Percentiles rank a stretch among this genome's conserved stretches.
These are phyloP conservation scores for Idaea aversata DNA, from an alignment of 2,888 invertebrate species.

Conservation along the genomic window DNA sequence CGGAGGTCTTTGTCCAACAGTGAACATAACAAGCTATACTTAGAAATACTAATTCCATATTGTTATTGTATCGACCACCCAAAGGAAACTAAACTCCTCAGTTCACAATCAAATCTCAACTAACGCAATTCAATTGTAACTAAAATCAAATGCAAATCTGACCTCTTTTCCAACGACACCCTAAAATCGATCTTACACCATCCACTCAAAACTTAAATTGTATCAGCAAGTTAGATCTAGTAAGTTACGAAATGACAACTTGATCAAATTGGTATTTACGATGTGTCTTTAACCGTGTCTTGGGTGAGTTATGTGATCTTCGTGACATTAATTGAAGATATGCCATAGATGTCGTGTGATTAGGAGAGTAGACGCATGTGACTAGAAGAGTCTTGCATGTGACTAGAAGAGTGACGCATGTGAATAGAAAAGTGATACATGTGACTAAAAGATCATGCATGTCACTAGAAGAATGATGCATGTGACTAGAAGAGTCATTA, in stretches of 20 bases:
- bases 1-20: too few relatives aligned
- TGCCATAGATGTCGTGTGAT: background rate
- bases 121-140: constrained; percentile 40
- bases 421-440: too few relatives aligned
- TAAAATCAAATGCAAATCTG: constrained; percentile 41
- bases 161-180: constrained; percentile 30
- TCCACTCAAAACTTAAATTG: constrained; percentile 5
- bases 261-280: constrained; percentile 39
- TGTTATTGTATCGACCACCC: background rate
- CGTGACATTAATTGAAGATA: background rate
- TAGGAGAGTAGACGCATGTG: too few relatives aligned
- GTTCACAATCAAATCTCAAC: constrained; percentile 20
- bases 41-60: too few relatives aligned
- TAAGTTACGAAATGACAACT: constrained; percentile 38
- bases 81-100: background rate
- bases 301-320: constrained; percentile 13
- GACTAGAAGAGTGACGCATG: too few relatives aligned
- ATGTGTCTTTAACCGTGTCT: constrained; percentile 15
- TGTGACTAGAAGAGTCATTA: too few relatives aligned
- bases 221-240: constrained; percentile 37
- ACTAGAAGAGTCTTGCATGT: too few relatives aligned
- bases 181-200: background rate
- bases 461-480: too few relatives aligned
- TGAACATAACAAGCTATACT: too few relatives aligned
- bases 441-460: too few relatives aligned